Evolutionary conservation across 2,113 vertebrate species (phyloP).

Genomic region (Indicator maculatus): DNA sequence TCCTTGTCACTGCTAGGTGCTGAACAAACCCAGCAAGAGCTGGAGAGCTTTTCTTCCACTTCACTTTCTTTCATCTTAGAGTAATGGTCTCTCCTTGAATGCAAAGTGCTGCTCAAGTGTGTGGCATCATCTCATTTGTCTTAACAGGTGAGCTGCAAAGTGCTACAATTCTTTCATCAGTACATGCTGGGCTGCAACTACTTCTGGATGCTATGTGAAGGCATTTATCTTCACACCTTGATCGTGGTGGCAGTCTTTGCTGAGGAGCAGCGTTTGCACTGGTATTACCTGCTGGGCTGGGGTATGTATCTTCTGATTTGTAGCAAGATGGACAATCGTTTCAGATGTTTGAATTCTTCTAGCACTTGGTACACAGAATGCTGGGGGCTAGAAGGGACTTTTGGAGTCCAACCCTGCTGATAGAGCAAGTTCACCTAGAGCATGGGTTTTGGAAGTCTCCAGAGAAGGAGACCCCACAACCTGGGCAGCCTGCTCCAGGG

Average conservation of each 20-base stretch:
- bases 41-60: neutral
- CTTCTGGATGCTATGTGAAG: slow-evolving; percentile 99
- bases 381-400: no score
- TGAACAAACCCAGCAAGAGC: neutral
- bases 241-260: slow-evolving; percentile 94
- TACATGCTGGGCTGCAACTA: slow-evolving; percentile 98
- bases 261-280: slow-evolving; percentile 88
- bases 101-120: neutral
- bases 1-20: neutral
- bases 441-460: no score
- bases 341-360: neutral
- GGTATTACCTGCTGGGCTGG: slow-evolving; percentile 98
- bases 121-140: slow-evolving; percentile 31
- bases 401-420: no score
- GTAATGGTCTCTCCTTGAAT: neutral
- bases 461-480: no score
- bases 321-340: neutral
- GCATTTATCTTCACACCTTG: slow-evolving; percentile 95
- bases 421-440: no score
- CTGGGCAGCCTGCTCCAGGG: no score
- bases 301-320: slow-evolving; percentile 79
- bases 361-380: neutral
- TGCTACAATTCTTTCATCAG: slow-evolving; percentile 94
- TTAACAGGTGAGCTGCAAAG: slow-evolving; percentile 90
- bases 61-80: neutral